Percentiles rank a stretch among this genome's conserved stretches.
Conservation (phyloP, 2,797 vertebrate genomes). For the Mormyrus proboscirostris region DNA sequence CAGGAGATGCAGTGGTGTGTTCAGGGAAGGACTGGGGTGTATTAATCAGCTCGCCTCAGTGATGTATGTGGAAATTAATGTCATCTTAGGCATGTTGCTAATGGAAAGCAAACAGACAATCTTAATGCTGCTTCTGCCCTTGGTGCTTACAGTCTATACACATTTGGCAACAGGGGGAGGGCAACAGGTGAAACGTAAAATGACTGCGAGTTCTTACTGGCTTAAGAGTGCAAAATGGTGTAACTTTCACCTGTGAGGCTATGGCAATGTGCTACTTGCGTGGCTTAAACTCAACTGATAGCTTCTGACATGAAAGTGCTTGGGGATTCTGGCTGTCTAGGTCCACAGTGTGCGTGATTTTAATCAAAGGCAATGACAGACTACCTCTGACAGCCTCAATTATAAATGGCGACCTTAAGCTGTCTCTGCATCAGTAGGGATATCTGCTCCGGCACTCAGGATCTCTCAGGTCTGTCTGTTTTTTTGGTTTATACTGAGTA, state of each 20-base stretch:
- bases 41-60: not conserved
- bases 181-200: not conserved
- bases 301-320: not conserved
- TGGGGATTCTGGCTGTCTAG: not conserved
- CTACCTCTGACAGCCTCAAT: not conserved
- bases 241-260: not conserved
- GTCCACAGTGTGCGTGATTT: not conserved
- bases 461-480: not conserved
- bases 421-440: not conserved
- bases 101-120: not conserved
- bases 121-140: not conserved
- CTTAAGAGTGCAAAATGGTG: not conserved
- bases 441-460: not conserved
- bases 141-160: not conserved
- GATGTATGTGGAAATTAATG: not conserved
- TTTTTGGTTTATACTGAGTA: not conserved
- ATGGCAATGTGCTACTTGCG: too few relatives aligned
- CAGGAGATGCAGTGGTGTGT: not conserved
- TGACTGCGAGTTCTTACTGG: not conserved
- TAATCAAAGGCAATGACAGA: conserved; percentile 1
- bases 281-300: not conserved
- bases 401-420: not conserved
- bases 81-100: not conserved
- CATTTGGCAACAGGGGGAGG: not conserved
- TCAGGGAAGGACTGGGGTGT: not conserved